A percentile compares a stretch with the other conserved stretches of the same genome.
These are phyloP conservation scores for Urocitellus parryii DNA, from an alignment of 2,113 vertebrate species.

Conservation along the genomic window DNA sequence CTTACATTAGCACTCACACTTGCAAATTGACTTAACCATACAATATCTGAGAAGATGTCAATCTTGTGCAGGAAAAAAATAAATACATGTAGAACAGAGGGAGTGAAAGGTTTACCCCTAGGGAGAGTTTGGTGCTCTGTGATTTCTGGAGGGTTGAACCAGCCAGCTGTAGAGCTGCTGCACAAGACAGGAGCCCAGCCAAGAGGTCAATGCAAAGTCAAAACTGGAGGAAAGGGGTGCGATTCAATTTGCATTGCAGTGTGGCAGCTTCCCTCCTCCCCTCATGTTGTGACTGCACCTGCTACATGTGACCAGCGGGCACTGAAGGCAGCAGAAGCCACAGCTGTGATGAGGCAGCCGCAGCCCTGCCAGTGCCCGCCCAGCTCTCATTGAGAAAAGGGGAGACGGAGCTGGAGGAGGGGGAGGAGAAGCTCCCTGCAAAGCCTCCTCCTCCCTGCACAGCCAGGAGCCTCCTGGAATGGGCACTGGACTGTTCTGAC, in stretches of 20 bases:
- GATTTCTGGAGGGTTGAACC: background rate
- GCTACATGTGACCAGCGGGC: conserved; percentile 71
- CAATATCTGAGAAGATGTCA: background rate
- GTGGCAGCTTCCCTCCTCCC: background rate
- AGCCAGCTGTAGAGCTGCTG: conserved; percentile 50
- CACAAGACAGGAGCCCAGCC: conserved; percentile 51
- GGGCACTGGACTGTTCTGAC: conserved; percentile 66
- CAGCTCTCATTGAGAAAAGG: conserved; percentile 67
- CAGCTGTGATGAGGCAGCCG: conserved; percentile 60
- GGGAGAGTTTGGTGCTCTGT: background rate
- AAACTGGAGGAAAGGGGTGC: conserved; percentile 30
- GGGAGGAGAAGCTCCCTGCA: conserved; percentile 8
- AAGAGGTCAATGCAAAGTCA: conserved; percentile 84
- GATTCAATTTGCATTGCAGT: background rate
- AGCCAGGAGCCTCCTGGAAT: conserved; percentile 60
- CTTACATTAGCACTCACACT: background rate
- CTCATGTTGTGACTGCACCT: conserved; percentile 80
- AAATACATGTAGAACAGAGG: background rate
- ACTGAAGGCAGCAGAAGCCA: conserved; percentile 57
- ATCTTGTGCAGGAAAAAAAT: background rate
- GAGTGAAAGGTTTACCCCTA: background rate
- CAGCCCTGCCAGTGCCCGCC: conserved; percentile 66
- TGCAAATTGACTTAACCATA: background rate
- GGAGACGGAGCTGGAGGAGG: background rate
- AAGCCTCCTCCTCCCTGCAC: conserved; percentile 19